Percentiles rank a stretch among this genome's conserved stretches.
phyloP scores from a whole-genome alignment of 1,140 invertebrate genomes.

The Psilanteris sp. region DNA sequence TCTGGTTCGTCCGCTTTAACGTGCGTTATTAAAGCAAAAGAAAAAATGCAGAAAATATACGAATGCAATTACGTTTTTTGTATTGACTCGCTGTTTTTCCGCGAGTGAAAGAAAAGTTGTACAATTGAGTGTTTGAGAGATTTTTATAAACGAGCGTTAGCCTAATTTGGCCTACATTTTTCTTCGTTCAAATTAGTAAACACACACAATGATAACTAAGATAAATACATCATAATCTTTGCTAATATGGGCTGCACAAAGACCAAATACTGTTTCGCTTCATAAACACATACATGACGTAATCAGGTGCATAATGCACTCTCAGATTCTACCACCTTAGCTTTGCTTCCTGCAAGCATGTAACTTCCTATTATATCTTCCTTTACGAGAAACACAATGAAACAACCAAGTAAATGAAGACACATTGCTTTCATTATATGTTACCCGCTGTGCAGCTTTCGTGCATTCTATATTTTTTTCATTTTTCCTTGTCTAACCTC shows the following conservation, averaged over 20 bases:
- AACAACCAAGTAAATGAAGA: conserved; percentile 63
- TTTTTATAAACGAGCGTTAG: too few relatives aligned
- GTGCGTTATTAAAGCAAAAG: conserved; percentile 9
- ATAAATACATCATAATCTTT: conserved; percentile 49
- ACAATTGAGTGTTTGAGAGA: background rate
- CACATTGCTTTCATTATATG: conserved; percentile 62
- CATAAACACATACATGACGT: conserved; percentile 53
- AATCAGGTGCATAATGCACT: conserved; percentile 65
- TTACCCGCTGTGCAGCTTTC: conserved; percentile 39
- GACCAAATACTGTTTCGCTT: conserved; percentile 64
- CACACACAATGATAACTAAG: conserved; percentile 11
- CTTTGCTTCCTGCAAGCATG: conserved; percentile 63
- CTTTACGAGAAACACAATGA: conserved; percentile 51
- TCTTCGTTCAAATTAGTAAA: too few relatives aligned
- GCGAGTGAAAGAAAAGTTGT: background rate
- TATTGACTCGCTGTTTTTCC: background rate
- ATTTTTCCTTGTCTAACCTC: conserved; percentile 43
- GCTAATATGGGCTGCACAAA: conserved; percentile 63
- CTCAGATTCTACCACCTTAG: conserved; percentile 53
- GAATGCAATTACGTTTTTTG: background rate
- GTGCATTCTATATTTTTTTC: conserved; percentile 26
- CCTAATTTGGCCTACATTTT: too few relatives aligned
- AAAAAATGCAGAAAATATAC: background rate
- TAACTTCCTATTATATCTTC: conserved; percentile 71
- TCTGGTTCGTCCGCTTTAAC: conserved; percentile 6